Base-by-base conservation (phyloP, 1,140 invertebrate genomes). In the Phthorimaea operculella region DNA sequence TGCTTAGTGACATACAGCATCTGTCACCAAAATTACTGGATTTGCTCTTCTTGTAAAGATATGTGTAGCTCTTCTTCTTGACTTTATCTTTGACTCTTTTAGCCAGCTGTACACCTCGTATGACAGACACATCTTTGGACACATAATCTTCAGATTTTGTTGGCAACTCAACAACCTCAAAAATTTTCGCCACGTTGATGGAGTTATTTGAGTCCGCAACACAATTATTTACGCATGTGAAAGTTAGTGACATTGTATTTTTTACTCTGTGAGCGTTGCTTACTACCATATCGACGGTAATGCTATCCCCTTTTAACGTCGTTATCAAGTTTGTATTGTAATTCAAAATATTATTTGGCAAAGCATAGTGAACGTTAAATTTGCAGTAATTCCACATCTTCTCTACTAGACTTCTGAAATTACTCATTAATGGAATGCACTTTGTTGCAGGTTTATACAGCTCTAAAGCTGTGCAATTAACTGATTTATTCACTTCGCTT, bases 21-120 rank as follows among this genome's bases (percentile, higher is more conserved):
- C 57, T 68, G 54, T 68, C 68, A 45, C 50, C 52, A 3, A 55
- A 54, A 53, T 76, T 66, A 18, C 62, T 72, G 0, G 79, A 80
- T 55, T 80, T 80, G 48, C 74, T 80, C 70, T 80, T 80, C 54
- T 64, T 80, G 50, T 74, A 74, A 33, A 76, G 62, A 53, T 54
- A 75, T n/a, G 71, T 58, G 50, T 63, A 81, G 53, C 54, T 55
- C 55, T 62, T 75, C 57, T 54, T 28, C 21, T 28, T 28, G 8
- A 39, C 1, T 10, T 9, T 39, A 12, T 39, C n/a, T n/a, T 39
- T 39, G 36, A n/a, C 36, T 39, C 36, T 39, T 39, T 2, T 39
- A 28, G 21, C 21, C 21, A 28, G 21, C 6, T 28, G 21, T 28
- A 28, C 21, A 28, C 6, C 21, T 28, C 21, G 21, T 28, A 4